Base-by-base conservation (phyloP, 2,888 invertebrate species). In the Pristionchus mayeri region DNA sequence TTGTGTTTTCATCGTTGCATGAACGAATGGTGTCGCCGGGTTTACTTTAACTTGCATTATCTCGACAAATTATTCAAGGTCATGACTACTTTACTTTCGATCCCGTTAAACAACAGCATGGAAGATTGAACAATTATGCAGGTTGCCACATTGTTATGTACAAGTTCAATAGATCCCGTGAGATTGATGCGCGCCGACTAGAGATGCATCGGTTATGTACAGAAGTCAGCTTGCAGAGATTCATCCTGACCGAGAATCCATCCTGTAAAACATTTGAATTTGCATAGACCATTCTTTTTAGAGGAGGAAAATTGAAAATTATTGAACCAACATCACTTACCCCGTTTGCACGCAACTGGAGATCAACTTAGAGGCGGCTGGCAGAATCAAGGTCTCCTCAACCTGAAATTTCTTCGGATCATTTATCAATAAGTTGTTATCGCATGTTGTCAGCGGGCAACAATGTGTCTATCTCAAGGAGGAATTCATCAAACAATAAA, bases 141-240 rank as follows among this genome's bases (percentile, higher is more conserved):
- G 34, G 6, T 18, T 63, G 34, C 34, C 63, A 63, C 63, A 63
- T 34, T 18, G 63, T 63, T 63, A 63, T 63, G 63, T 63, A 63
- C 63, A 63, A 63, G 63, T 63, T 63, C 63, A 63, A 63, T 63
- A 18, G 34, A 63, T 63, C 63, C 63, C 63, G 63, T 63, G 63
- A 63, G 34, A 34, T 63, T 27, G 63, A 63, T 30, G 60, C 54
- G 9, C 24, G 54, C 4, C 16, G 63, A 63, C 63, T 63, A 63
- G 54, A 57, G n/a, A n/a, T n/a, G n/a, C n/a, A 13, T 30, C 30
- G 63, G 34, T 27, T 63, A 34, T 63, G 63, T 63, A 63, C 63
- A 63, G 63, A 63, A 4, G 63, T 24, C n/a, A 27, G 1, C 1
- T 54, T 16, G 7, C 21, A 6, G 67, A 67, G 44, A 44, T 21